Base-by-base conservation (phyloP, 2,113 vertebrate genomes). In the Mohoua ochrocephala region DNA sequence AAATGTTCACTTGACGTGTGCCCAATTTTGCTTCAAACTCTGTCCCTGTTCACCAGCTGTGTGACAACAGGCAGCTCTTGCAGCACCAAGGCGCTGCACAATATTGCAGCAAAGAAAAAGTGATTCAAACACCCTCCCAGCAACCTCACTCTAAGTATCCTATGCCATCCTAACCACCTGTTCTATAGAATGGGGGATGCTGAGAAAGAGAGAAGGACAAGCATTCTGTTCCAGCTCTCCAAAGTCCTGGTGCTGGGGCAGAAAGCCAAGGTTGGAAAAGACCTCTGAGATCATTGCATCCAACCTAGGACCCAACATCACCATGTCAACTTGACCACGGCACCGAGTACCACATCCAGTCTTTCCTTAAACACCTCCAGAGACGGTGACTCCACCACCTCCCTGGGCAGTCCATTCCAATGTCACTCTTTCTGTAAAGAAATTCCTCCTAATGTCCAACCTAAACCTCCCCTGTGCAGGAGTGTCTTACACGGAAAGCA, bases 381-480 rank as follows among this genome's bases (percentile, higher is more conserved):
- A n/a, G 24, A 45, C 1, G 1, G 47, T 30, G 69, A 60, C n/a
- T 60, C 20, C 30, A 60, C 3, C 53, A 30, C n/a, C 20, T 53
- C 24, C 20, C 13, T 9, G n/a, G 11, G 14, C n/a, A 68, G 20
- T 5, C 28, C 20, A 41, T 22, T 74, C 16, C 61, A 75, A 8
- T 17, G 39, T 1, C 19, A 73, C 2, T 4, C 14, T 2, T 52
- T 33, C 37, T 14, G 27, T 13, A 7, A 52, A 44, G 11, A 54
- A 53, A 54, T 35, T 22, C 41, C 13, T 60, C n/a, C n/a, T 22
- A 1, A 27, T 7, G 14, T 3, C 28, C 61, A 47, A 31, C 13
- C 39, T 24, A 45, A 82, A 60, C 4, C 24, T 53, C 7, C 5
- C 9, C 53, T 18, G 0, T 8, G n/a, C 11, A 1, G 30, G 16